phyloP scores from a whole-genome alignment of 2,797 vertebrate species.

The Neoniphon sammara region DNA sequence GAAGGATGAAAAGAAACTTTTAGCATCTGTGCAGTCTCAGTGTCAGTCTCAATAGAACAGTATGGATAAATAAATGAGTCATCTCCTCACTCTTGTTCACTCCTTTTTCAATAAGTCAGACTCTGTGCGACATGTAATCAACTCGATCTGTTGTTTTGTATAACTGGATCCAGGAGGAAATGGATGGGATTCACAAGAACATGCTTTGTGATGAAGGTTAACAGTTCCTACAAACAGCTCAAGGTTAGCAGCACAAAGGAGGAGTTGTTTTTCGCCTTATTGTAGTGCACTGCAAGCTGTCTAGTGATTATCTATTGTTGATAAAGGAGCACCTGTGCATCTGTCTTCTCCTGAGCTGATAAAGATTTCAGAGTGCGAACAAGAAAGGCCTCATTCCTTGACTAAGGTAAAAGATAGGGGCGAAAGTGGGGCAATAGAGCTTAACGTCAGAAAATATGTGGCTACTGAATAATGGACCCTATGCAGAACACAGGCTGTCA shows the following conservation, averaged over 20 bases:
- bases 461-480: not conserved
- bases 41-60: conserved; percentile 17
- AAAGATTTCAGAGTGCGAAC: not conserved
- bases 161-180: not conserved
- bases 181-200: not conserved
- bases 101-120: conserved; percentile 32
- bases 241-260: not conserved
- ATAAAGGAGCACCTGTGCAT: not conserved
- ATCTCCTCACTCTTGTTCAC: conserved; percentile 25
- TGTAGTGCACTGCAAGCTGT: not conserved
- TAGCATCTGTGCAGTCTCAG: conserved; percentile 52
- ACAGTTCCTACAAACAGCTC: not conserved
- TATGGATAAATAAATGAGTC: conserved; percentile 36
- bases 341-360: too few relatives aligned
- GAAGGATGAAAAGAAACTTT: conserved; percentile 46
- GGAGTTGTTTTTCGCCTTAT: not conserved
- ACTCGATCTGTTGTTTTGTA: not conserved
- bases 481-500: not conserved
- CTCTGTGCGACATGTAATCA: not conserved
- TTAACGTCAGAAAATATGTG: not conserved
- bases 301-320: not conserved
- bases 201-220: not conserved
- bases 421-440: not conserved
- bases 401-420: not conserved
- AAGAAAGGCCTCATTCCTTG: not conserved